Base-by-base conservation (phyloP, 2,113 vertebrate genomes). In the Amphiprion ocellaris region DNA sequence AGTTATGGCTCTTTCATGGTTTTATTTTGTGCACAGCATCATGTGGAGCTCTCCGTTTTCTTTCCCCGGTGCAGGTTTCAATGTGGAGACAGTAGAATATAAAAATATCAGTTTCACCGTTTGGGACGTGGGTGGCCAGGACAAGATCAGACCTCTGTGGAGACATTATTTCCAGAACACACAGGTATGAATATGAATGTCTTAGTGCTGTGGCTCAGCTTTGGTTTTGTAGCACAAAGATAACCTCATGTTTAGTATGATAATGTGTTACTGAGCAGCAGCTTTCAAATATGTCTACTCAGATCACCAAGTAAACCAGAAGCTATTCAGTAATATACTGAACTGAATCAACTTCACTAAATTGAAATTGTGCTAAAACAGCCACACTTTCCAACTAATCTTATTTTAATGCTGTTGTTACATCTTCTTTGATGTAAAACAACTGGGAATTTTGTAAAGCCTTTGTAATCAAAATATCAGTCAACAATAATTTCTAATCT, bases 151-250 rank as follows among this genome's bases (percentile, higher is more conserved):
- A 33, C 97, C 97, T 62, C 95, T 98, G 28, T 98, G 97, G 97
- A 95, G 97, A 83, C 97, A 98, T 84, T 98, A 98, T 91, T 98
- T 97, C 93, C 97, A 98, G 85, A 98, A 97, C 91, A 98, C 97
- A 33, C 97, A 98, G 96, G 97, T 97, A 93, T 1, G 58, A 11
- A 7, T n/a, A 12, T 26, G 46, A 44, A 8, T 37, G 17, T 14
- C 2, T 9, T 3, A 17, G n/a, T 9, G 24, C 15, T 5, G 12
- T 21, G 0, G 14, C 15, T 8, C 63, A 46, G 1, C 10, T 47
- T 30, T 49, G 10, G 10, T 46, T 33, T 14, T 21, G 26, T 41
- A 50, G 23, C n/a, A 30, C 58, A 54, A 53, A 59, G 46, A 24
- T n/a, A 53, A 50, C 39, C n/a, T 14, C 14, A 49, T 50, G 37